Conservation (phyloP, 2,888 invertebrate species). For the Ctenicera cuprea region DNA sequence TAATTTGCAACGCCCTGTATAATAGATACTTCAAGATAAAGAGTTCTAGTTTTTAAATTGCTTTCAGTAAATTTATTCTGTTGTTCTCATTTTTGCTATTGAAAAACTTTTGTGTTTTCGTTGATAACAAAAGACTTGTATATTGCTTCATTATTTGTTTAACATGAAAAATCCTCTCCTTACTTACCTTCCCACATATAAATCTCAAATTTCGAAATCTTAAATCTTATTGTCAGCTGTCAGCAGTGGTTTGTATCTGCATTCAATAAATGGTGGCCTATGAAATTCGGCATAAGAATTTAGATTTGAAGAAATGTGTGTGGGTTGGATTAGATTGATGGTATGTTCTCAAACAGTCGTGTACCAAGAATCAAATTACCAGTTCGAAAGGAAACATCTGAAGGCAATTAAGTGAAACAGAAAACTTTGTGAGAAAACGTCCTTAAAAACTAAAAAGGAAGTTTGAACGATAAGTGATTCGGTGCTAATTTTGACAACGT, state of each 20-base stretch:
- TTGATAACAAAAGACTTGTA: too few species aligned
- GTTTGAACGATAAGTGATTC: not conserved
- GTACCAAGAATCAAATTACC: constrained; percentile 22
- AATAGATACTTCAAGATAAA: too few species aligned
- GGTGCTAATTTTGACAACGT: not conserved
- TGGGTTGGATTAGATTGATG: constrained; percentile 26
- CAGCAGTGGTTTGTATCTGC: not conserved
- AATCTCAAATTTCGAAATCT: constrained; percentile 7
- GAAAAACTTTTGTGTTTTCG: too few species aligned
- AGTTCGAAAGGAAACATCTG: constrained; percentile 12
- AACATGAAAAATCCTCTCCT: too few species aligned
- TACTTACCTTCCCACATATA: not conserved
- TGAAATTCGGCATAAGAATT: not conserved
- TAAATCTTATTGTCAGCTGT: constrained; percentile 8
- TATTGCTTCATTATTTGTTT: too few species aligned
- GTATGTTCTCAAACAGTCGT: constrained; percentile 6
- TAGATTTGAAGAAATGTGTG: constrained; percentile 23
- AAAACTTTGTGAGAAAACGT: constrained; percentile 10
- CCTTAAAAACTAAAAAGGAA: too few species aligned
- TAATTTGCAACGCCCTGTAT: too few species aligned
- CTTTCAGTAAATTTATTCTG: too few species aligned
- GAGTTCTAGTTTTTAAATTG: too few species aligned
- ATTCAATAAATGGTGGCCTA: constrained; percentile 4
- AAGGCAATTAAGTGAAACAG: constrained; percentile 19
- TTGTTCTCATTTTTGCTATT: too few species aligned